phyloP scores from a whole-genome alignment of 2,888 invertebrate genomes.

The Meghimatium bilineatum region DNA sequence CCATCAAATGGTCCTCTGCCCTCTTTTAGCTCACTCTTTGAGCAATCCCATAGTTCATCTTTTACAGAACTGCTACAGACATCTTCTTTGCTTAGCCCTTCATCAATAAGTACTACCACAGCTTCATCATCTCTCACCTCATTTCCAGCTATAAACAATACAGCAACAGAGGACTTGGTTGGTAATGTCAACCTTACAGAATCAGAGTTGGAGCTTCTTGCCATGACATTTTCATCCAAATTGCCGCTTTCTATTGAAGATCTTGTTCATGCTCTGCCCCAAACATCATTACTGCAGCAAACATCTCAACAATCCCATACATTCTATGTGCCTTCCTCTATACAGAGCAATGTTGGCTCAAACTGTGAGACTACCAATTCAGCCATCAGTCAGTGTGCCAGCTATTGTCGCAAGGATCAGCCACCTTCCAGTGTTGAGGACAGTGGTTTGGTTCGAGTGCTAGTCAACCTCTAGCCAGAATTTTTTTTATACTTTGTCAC shows the following conservation, averaged over 20 bases:
- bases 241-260: conserved; percentile 46
- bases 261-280: conserved; percentile 42
- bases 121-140: conserved; percentile 16
- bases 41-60: conserved; percentile 31
- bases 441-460: conserved; percentile 39
- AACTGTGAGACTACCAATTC: conserved; percentile 18
- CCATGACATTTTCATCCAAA: conserved; percentile 47
- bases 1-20: conserved; percentile 43
- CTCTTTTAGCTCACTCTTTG: conserved; percentile 44
- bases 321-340: conserved; percentile 48
- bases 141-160: conserved; percentile 21
- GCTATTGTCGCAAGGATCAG: conserved; percentile 45
- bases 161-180: conserved; percentile 40
- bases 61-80: conserved; percentile 37
- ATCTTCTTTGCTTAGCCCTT: conserved; percentile 1
- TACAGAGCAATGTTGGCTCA: conserved; percentile 36
- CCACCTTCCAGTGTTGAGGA: conserved; percentile 48
- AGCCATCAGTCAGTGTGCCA: conserved; percentile 42
- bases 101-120: neutral
- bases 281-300: conserved; percentile 36
- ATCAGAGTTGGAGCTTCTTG: conserved; percentile 44
- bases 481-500: neutral
- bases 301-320: conserved; percentile 43
- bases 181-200: conserved; percentile 39
- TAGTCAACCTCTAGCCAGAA: conserved; percentile 39